phyloP scores from a whole-genome alignment of 2,888 invertebrate genomes.

The Ophonus ardosiacus region DNA sequence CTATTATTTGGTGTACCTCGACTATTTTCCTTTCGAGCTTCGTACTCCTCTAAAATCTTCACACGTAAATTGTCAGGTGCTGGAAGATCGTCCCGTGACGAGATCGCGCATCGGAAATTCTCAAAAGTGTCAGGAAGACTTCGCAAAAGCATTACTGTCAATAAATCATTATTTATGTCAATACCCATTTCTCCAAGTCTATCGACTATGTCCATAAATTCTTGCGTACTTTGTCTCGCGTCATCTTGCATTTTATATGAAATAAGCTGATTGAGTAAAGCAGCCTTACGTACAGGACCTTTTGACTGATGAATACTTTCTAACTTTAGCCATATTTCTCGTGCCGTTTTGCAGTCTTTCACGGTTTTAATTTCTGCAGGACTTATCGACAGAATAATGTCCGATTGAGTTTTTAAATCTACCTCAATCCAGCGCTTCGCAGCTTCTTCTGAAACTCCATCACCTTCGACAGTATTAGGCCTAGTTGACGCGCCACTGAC shows the following conservation, averaged over 20 bases:
- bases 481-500: background rate
- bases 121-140: conserved; percentile 66
- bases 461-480: too few relatives aligned
- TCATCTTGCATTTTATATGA: background rate
- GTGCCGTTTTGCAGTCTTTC: too few relatives aligned
- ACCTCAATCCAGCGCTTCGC: background rate
- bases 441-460: background rate
- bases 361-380: background rate
- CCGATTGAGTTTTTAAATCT: background rate
- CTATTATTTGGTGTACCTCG: background rate
- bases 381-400: background rate
- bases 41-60: conserved; percentile 68
- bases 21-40: conserved; percentile 65
- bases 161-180: too few relatives aligned
- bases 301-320: too few relatives aligned
- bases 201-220: conserved; percentile 71
- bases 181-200: conserved; percentile 69
- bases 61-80: conserved; percentile 67
- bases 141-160: conserved; percentile 63
- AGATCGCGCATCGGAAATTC: conserved; percentile 70
- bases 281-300: too few relatives aligned
- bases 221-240: background rate
- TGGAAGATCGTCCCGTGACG: conserved; percentile 70
- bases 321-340: too few relatives aligned
- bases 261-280: too few relatives aligned